Evolutionary conservation across 2,888 invertebrate species (phyloP), one percentile per base, ranked within the genome.

Genomic region (Eledone cirrhosa): DNA sequence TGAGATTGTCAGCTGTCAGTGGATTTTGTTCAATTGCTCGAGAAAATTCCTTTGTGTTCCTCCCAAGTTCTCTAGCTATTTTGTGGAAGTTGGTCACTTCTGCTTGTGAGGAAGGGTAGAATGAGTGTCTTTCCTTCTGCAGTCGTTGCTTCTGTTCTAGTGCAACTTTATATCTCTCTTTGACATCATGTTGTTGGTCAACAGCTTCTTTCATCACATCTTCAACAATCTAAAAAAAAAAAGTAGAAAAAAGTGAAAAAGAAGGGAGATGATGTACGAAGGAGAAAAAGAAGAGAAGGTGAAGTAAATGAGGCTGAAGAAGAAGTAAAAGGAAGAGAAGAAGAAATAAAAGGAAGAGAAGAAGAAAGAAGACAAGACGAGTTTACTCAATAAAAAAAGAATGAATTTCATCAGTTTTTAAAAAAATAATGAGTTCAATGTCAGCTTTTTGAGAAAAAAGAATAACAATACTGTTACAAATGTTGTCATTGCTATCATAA

Each of bases 1-100:
- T 78, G 69, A 88, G 84, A 78, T 90, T 90, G 80, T 90, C 90
- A 22, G 86, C 82, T 14, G 90, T 88, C 0, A 90, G 83, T 1
- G 90, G 90, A 82, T 87, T 90, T 82, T 90, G 90, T 59, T 88
- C 83, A 22, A 90, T 81, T 53, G 86, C 86, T 19, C 89, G 84
- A 8, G 87, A 87, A 83, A 90, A 89, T n/a, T 88, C 85, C 80
- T 89, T 87, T 3, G 89, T 89, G 77, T 87, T 88, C 82, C 89
- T 88, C 75, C 87, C 87, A 63, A 90, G 83, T 79, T 89, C 89
- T 11, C 84, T 83, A 0, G 88, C 89, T 14, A 84, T 81, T 48
- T 81, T 82, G 2, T 85, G 75, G 2, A 87, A 85, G 27, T 88
- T 41, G 41, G 5, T 86, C 16, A 85, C 82, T 77, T 87, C 86